A percentile compares a stretch with the other conserved stretches of the same genome.
Evolutionary conservation across 2,888 invertebrate genomes (phyloP).

Genomic region (Euclidia mi): DNA sequence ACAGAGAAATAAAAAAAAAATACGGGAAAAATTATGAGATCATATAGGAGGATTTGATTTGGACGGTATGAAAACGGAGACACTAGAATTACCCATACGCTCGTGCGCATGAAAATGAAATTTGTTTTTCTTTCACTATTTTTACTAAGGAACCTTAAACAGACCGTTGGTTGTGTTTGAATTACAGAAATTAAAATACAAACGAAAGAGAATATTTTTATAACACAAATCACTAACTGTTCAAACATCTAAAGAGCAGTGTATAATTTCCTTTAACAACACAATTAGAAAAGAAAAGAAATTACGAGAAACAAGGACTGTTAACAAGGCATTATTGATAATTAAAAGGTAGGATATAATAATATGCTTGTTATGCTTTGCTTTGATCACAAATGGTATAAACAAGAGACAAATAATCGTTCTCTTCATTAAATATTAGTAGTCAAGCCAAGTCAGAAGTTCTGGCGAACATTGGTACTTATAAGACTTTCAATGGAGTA

Average conservation of each 20-base stretch:
- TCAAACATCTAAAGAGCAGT: background rate
- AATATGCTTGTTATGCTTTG: background rate
- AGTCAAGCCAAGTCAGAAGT: background rate
- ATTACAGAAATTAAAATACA: background rate
- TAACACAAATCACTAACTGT: background rate
- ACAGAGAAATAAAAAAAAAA: too few species aligned
- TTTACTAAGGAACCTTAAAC: background rate
- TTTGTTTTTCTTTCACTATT: too few species aligned
- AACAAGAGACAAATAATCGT: background rate
- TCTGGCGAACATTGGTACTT: background rate
- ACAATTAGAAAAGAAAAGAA: background rate
- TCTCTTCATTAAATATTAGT: background rate
- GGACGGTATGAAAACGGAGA: too few species aligned
- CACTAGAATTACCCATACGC: too few species aligned
- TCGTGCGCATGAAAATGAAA: too few species aligned
- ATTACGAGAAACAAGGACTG: background rate
- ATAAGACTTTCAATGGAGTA: background rate
- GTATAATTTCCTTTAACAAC: conserved; percentile 12
- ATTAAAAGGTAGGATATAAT: background rate
- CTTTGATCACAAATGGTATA: conserved; percentile 11
- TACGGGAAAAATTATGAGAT: too few species aligned
- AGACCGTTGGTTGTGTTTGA: background rate
- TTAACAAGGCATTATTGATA: conserved; percentile 1
- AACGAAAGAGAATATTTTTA: conserved; percentile 13
- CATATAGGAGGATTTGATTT: too few species aligned